Percentiles rank a stretch among this genome's conserved stretches.
Evolutionary conservation across 2,113 vertebrate genomes (phyloP).

Genomic region (Polypterus senegalus): DNA sequence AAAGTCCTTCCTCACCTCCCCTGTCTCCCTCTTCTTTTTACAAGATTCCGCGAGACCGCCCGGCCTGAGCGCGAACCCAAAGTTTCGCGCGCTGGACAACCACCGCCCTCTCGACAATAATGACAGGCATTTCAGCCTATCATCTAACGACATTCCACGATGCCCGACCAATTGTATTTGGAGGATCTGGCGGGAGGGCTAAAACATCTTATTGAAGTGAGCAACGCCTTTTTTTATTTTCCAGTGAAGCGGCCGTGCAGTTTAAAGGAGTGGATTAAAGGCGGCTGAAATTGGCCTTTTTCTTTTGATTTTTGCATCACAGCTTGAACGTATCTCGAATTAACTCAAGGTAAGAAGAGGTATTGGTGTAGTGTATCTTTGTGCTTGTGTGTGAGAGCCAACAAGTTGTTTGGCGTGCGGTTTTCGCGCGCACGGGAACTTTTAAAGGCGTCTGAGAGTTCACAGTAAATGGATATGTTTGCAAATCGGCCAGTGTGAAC

Average conservation of each 20-base stretch:
- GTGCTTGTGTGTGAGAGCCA: not conserved
- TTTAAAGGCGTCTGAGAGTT: too few species aligned
- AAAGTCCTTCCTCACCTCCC: too few species aligned
- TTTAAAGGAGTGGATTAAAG: slow-evolving; percentile 17
- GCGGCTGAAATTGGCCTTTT: not conserved
- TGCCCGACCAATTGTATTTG: slow-evolving; percentile 25
- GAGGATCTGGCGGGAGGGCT: slow-evolving; percentile 41
- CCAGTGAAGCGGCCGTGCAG: slow-evolving; percentile 19
- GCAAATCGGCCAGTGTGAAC: too few species aligned
- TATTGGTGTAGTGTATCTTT: not conserved
- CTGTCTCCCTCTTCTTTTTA: too few species aligned
- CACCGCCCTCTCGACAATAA: slow-evolving; percentile 38
- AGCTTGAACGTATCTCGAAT: too few species aligned
- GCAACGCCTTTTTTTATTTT: slow-evolving; percentile 22
- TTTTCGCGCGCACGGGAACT: too few species aligned
- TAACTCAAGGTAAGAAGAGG: not conserved
- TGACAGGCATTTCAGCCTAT: slow-evolving; percentile 30
- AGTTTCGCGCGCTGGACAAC: slow-evolving; percentile 57
- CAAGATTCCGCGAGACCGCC: too few species aligned
- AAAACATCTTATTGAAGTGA: slow-evolving; percentile 51
- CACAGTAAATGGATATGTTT: too few species aligned
- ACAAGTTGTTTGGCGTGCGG: too few species aligned
- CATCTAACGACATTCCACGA: rapidly evolving
- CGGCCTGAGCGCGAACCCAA: slow-evolving; percentile 41
- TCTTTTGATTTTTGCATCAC: too few species aligned